These are phyloP conservation scores for Micrasema longulum DNA, from an alignment of 1,140 invertebrate species.

Conservation along the genomic window DNA sequence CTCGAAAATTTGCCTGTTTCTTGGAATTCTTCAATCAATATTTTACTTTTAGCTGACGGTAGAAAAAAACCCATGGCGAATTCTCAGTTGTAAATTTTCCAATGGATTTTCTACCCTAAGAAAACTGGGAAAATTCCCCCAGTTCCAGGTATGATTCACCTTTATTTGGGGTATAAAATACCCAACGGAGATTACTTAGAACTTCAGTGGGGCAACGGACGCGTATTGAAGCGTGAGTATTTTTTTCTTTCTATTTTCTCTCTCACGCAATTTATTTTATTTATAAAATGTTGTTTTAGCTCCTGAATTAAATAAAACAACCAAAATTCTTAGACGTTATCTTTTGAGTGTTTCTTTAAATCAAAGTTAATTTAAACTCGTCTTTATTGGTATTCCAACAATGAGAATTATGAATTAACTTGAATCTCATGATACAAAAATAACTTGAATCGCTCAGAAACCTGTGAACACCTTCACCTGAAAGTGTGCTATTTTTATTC, in stretches of 20 bases:
- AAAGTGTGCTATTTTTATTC: no score
- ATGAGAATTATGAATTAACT: no score
- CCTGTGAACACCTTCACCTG: background rate
- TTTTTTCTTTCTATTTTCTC: background rate
- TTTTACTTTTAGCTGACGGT: background rate
- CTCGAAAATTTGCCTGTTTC: background rate
- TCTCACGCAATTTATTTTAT: background rate
- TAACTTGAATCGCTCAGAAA: background rate
- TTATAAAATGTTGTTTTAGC: background rate
- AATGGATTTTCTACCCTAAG: background rate
- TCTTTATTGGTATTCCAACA: no score
- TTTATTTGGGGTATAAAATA: conserved; percentile 27
- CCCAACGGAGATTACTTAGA: background rate
- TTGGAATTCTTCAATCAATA: background rate
- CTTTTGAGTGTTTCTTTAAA: background rate
- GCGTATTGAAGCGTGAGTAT: background rate
- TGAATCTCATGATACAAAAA: no score
- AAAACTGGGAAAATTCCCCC: background rate
- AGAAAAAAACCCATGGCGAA: background rate
- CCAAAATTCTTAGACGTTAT: background rate
- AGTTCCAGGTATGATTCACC: conserved; percentile 29
- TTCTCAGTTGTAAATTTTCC: conserved; percentile 3
- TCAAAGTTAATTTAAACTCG: background rate
- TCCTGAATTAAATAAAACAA: background rate
- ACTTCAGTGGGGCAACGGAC: background rate